phyloP scores from a whole-genome alignment of 2,113 vertebrate species.

The Crotalus tigris region DNA sequence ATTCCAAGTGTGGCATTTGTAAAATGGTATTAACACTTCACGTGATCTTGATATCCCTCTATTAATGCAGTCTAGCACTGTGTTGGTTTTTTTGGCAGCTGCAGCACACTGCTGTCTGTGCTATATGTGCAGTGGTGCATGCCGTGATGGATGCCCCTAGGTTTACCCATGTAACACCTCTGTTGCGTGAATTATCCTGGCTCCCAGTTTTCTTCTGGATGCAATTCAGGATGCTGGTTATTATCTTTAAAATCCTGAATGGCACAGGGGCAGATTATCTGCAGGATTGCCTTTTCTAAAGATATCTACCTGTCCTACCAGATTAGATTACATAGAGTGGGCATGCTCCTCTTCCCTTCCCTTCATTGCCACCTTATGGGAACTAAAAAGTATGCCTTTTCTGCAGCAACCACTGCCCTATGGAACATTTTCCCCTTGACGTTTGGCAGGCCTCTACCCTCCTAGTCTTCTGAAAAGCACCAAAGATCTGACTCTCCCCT shows the following conservation, averaged over 20 bases:
- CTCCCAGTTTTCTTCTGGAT: neutral
- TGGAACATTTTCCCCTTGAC: neutral
- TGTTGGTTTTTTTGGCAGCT: no score
- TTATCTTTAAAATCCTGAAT: neutral
- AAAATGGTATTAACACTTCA: no score
- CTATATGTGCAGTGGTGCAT: no score
- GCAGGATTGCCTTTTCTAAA: neutral
- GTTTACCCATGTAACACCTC: neutral
- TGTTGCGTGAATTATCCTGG: neutral
- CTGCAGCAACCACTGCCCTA: neutral
- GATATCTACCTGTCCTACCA: neutral
- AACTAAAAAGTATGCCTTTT: neutral
- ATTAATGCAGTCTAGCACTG: no score
- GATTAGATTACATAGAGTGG: neutral
- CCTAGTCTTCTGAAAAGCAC: neutral
- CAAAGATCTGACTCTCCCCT: neutral
- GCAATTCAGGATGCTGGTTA: neutral
- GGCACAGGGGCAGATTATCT: neutral
- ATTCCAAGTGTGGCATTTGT: no score
- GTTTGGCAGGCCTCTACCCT: neutral
- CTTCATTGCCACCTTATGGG: neutral
- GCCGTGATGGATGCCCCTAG: neutral
- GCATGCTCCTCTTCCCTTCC: neutral
- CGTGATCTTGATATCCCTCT: no score
- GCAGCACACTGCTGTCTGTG: no score